Evolutionary conservation across 2,888 invertebrate genomes (phyloP).

Genomic region (Anodontia alba): DNA sequence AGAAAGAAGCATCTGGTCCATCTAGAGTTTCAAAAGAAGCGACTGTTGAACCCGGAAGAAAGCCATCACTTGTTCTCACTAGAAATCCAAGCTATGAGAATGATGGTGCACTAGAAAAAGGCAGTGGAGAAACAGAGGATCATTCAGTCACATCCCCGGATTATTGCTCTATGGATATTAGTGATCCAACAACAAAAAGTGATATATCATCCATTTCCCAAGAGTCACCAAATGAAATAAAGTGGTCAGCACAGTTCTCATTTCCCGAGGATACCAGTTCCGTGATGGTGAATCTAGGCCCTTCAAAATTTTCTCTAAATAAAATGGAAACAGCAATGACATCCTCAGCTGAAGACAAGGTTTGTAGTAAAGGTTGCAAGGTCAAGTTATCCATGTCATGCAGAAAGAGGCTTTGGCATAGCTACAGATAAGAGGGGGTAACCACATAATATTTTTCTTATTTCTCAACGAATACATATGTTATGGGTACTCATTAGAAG

Average conservation of each 20-base stretch:
- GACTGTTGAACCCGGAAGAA: neutral
- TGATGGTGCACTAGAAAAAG: neutral
- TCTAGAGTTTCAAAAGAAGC: neutral
- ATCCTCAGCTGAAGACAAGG: neutral
- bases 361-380: neutral
- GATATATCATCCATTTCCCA: neutral
- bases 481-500: too few relatives aligned
- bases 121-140: neutral
- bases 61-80: neutral
- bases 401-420: too few relatives aligned
- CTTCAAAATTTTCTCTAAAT: slow-evolving; percentile 12
- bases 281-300: neutral
- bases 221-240: slow-evolving; percentile 11
- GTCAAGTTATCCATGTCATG: neutral
- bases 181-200: slow-evolving; percentile 16
- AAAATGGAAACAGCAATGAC: neutral
- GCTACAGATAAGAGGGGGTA: too few relatives aligned
- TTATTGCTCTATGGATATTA: neutral
- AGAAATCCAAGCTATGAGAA: slow-evolving; percentile 4
- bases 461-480: too few relatives aligned
- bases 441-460: too few relatives aligned
- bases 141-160: neutral
- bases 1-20: neutral
- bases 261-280: slow-evolving; percentile 27
- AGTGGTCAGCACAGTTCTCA: slow-evolving; percentile 19